These are phyloP conservation scores for Beroe ovata DNA, from an alignment of 37 sponge, comb jelly and placozoan genomes.

Conservation along the genomic window DNA sequence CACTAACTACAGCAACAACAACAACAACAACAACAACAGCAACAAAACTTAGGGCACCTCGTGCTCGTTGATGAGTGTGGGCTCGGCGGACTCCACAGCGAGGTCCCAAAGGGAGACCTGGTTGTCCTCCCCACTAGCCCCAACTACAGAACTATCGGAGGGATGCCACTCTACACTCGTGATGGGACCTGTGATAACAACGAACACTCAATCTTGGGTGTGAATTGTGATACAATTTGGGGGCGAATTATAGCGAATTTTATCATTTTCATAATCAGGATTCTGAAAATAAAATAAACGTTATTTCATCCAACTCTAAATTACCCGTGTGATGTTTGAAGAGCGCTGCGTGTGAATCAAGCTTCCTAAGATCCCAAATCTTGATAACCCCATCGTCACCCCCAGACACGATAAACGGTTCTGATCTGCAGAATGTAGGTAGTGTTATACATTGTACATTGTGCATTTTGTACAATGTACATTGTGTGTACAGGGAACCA, in stretches of 20 bases:
- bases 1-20: too few species aligned
- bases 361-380: conserved; percentile 92
- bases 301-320: too few species aligned
- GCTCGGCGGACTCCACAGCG: conserved; percentile 77
- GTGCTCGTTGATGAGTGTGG: conserved; percentile 48
- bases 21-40: too few species aligned
- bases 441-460: too few species aligned
- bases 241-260: too few species aligned
- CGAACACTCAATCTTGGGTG: too few species aligned
- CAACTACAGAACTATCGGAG: conserved; percentile 90
- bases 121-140: conserved; percentile 88
- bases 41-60: too few species aligned
- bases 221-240: too few species aligned
- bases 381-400: conserved; percentile 95
- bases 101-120: conserved; percentile 98
- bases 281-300: too few species aligned
- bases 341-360: conserved; percentile 75
- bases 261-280: too few species aligned
- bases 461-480: too few species aligned
- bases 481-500: neutral
- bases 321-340: conserved; percentile 89
- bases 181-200: conserved; percentile 77
- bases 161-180: conserved; percentile 96
- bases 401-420: conserved; percentile 88
- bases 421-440: conserved; percentile 68